Percentiles rank a stretch among this genome's conserved stretches.
phyloP scores from a whole-genome alignment of 1,140 invertebrate genomes.

The Metopolophium dirhodum region DNA sequence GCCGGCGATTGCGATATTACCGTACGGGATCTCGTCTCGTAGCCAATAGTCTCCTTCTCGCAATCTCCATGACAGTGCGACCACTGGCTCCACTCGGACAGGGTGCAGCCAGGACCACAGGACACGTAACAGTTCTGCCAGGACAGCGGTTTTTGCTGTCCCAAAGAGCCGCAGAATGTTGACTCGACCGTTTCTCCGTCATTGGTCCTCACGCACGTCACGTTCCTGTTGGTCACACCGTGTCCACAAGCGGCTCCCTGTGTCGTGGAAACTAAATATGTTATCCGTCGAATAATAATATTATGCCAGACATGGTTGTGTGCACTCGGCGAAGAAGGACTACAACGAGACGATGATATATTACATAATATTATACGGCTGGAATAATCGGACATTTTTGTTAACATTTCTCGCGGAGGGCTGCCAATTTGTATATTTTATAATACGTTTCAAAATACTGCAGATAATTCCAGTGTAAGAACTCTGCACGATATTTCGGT shows the following conservation, averaged over 20 bases:
- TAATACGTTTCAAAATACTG: too few relatives aligned
- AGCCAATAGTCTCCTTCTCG: conserved; percentile 62
- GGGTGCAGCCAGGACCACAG: conserved; percentile 67
- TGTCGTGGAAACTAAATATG: not conserved
- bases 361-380: not conserved
- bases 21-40: conserved; percentile 65
- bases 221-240: conserved; percentile 63
- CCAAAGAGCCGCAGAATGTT: conserved; percentile 60
- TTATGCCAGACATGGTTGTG: not conserved
- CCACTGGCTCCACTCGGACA: conserved; percentile 68
- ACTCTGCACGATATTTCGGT: too few relatives aligned
- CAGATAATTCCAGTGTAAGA: too few relatives aligned
- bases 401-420: not conserved
- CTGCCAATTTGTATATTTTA: not conserved
- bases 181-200: conserved; percentile 62
- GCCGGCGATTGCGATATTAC: conserved; percentile 63
- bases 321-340: not conserved
- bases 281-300: not conserved
- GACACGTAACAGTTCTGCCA: conserved; percentile 66
- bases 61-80: conserved; percentile 65
- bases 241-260: conserved; percentile 65
- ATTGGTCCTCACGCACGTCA: conserved; percentile 63
- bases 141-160: conserved; percentile 60
- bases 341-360: not conserved
- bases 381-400: not conserved